Base-by-base conservation (phyloP, 2,888 invertebrate species). In the Lampropteryx suffumata region DNA sequence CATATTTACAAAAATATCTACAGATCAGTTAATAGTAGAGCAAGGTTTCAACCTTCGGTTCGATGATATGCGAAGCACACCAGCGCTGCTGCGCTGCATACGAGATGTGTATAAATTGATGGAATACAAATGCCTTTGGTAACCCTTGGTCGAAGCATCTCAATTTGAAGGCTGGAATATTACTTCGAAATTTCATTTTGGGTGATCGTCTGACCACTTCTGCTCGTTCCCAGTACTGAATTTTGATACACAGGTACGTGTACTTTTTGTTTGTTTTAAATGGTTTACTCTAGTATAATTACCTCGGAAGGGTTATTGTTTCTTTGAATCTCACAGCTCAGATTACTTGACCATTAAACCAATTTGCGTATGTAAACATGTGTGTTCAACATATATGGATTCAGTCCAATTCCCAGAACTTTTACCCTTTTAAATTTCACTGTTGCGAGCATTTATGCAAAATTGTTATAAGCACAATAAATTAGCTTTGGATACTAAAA, bases 51-150 rank as follows among this genome's bases (percentile, higher is more conserved):
- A n/a, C n/a, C n/a, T n/a, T n/a, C n/a, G 61, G 63, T 66, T 65
- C 71, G 68, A 73, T 82, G 79, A 79, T 82, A 85, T 85, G 79
- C 84, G 52, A 65, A 63, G 75, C 84, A 84, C 84, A 85, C 64
- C 70, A 73, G 71, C 59, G 57, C 48, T 67, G 73, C 77, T 64
- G 64, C 62, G 66, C 68, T 77, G 82, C 84, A 86, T 84, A 82
- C 83, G 73, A 75, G 73, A 85, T 82, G 74, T 62, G 74, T 62
- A 76, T 70, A 76, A 84, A 84, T 81, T 81, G 79, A 82, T 79
- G 76, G 78, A 79, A 84, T 82, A 81, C 79, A 79, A 81, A 84
- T 81, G 74, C 65, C 61, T 35, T 46, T 33, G 24, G 46, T 36
- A 40, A 33, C 37, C 41, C 37, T 24, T 14, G 9, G 30, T 14